A percentile compares a stretch with the other conserved stretches of the same genome.
phyloP scores from a whole-genome alignment of 2,888 invertebrate genomes.

The Drosophila gaucha region DNA sequence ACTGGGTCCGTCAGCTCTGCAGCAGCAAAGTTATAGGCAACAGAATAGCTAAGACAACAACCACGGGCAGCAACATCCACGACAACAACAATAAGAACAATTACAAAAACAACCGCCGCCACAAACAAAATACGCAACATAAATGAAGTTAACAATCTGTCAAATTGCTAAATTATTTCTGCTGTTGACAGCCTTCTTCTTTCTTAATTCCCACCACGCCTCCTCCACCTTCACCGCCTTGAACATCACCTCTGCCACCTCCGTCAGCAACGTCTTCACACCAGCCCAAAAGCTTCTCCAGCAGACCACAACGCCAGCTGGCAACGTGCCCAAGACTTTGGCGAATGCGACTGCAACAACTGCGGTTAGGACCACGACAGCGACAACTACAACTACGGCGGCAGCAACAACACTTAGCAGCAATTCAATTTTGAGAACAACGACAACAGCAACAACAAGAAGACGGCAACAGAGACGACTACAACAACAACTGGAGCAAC shows the following conservation, averaged over 20 bases:
- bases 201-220: slow-evolving; percentile 77
- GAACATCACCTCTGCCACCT: slow-evolving; percentile 8
- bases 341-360: slow-evolving; percentile 40
- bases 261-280: slow-evolving; percentile 20
- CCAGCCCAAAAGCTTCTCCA: slow-evolving; percentile 29
- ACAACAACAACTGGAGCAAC: slow-evolving; percentile 32
- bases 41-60: slow-evolving; percentile 18
- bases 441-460: slow-evolving; percentile 27
- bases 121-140: slow-evolving; percentile 74
- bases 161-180: slow-evolving; percentile 84
- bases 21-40: slow-evolving; percentile 37
- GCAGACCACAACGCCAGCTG: slow-evolving; percentile 43
- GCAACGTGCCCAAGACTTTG: slow-evolving; percentile 41
- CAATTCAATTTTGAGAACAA: slow-evolving; percentile 36
- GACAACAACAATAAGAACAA: slow-evolving; percentile 3
- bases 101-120: slow-evolving; percentile 30
- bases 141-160: slow-evolving; percentile 85
- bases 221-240: slow-evolving; percentile 24
- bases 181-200: slow-evolving; percentile 84
- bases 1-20: slow-evolving; percentile 54
- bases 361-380: slow-evolving; percentile 15
- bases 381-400: slow-evolving; percentile 33
- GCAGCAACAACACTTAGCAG: slow-evolving; percentile 28
- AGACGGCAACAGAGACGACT: slow-evolving; percentile 9
- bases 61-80: slow-evolving; percentile 7